These are phyloP conservation scores for human (Homo sapiens) DNA, from an alignment of 2,113 vertebrate genomes.

Conservation along the genomic window DNA sequence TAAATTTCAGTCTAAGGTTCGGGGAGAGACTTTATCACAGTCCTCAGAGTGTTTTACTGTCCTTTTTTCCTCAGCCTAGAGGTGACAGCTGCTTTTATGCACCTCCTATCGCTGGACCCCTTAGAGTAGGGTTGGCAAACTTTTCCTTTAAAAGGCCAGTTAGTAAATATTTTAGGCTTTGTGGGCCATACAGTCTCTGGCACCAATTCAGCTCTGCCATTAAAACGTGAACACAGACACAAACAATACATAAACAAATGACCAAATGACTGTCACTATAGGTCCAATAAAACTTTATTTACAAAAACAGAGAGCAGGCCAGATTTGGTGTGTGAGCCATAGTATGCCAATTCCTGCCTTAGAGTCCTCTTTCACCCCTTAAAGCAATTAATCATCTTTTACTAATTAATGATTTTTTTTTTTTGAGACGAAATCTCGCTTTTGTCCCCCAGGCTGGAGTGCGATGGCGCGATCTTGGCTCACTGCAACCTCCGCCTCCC, in stretches of 20 bases:
- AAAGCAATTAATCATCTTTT: background rate
- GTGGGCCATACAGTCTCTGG: background rate
- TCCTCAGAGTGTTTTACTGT: background rate
- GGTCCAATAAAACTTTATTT: slow-evolving; percentile 5
- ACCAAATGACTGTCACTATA: background rate
- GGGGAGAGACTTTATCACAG: background rate
- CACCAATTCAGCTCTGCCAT: background rate
- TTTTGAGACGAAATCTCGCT: too few relatives aligned
- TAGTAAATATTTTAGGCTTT: slow-evolving; percentile 32
- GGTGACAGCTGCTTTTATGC: background rate
- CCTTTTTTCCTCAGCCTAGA: background rate
- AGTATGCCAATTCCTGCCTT: background rate
- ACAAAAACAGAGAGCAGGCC: background rate
- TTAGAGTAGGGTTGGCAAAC: background rate
- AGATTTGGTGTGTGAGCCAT: background rate
- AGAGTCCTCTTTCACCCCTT: background rate
- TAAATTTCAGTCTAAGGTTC: background rate
- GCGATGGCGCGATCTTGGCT: too few relatives aligned
- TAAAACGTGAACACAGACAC: background rate
- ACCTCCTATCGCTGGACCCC: background rate
- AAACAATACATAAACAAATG: background rate
- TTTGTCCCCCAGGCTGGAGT: too few relatives aligned
- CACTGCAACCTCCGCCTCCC: too few relatives aligned
- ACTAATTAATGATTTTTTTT: background rate
- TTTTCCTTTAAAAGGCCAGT: background rate